These are phyloP conservation scores for Enoplosus armatus DNA, from an alignment of 2,797 vertebrate species.

Conservation along the genomic window DNA sequence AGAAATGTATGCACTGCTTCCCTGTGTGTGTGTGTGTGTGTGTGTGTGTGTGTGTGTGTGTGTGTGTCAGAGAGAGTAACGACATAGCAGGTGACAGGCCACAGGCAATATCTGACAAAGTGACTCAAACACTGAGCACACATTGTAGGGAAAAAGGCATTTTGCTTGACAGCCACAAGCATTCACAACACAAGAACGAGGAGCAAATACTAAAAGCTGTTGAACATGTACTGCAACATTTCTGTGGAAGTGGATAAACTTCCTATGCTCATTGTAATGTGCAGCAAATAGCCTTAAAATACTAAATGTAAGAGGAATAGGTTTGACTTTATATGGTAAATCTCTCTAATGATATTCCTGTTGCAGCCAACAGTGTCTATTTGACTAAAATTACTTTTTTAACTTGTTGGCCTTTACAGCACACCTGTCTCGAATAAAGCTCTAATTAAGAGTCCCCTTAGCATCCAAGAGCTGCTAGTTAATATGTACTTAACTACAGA, in stretches of 20 bases:
- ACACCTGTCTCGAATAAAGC: not conserved
- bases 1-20: not conserved
- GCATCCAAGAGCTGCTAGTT: not conserved
- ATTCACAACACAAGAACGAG: not conserved
- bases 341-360: not conserved
- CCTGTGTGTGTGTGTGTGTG: no score
- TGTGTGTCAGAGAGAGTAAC: not conserved
- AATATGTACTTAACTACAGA: not conserved
- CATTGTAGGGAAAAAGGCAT: slow-evolving; percentile 10
- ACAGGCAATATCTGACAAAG: slow-evolving; percentile 36
- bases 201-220: not conserved
- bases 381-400: not conserved
- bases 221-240: not conserved
- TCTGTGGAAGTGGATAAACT: not conserved
- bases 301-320: not conserved
- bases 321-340: not conserved
- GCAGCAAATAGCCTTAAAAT: not conserved
- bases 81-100: slow-evolving; percentile 33
- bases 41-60: not conserved
- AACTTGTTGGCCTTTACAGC: not conserved
- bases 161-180: slow-evolving; percentile 2
- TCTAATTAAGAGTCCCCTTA: not conserved
- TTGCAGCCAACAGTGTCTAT: not conserved
- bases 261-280: not conserved
- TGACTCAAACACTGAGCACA: slow-evolving; percentile 39